These are phyloP conservation scores for Pachyuromys duprasi DNA, from an alignment of 2,797 vertebrate genomes.

Conservation along the genomic window DNA sequence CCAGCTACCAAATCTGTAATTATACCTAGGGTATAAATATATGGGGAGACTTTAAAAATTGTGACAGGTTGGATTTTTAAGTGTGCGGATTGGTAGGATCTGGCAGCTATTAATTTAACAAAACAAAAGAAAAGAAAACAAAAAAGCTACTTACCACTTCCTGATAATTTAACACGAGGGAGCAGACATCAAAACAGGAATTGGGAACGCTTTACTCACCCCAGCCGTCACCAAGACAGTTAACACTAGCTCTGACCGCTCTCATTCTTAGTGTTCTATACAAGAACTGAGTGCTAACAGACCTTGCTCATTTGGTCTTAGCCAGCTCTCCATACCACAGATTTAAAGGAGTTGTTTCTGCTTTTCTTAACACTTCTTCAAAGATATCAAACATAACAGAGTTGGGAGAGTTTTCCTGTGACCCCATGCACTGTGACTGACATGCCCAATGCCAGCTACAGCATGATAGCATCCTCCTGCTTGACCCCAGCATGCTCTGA, in stretches of 20 bases:
- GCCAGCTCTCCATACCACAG: background rate
- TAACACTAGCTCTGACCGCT: background rate
- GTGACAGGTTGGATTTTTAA: background rate
- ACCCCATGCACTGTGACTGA: background rate
- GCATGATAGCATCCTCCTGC: background rate
- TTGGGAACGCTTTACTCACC: background rate
- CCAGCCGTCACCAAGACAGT: background rate
- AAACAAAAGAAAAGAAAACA: slow-evolving; percentile 39
- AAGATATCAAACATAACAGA: background rate
- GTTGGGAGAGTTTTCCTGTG: background rate
- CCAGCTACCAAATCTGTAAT: background rate
- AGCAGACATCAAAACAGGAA: background rate
- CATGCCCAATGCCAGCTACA: background rate
- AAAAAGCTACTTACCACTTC: background rate
- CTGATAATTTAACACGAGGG: slow-evolving; percentile 9
- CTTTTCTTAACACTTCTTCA: background rate
- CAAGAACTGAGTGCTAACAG: background rate
- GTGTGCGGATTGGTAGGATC: slow-evolving; percentile 5
- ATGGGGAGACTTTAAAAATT: slow-evolving; percentile 19
- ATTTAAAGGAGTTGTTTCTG: background rate
- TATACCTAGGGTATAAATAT: slow-evolving; percentile 17
- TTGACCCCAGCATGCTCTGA: background rate
- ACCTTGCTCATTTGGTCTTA: background rate
- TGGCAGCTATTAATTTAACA: slow-evolving; percentile 55
- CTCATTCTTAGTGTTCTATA: background rate